Conservation (phyloP, 1,140 invertebrate species). For the Ganaspis sp. region DNA sequence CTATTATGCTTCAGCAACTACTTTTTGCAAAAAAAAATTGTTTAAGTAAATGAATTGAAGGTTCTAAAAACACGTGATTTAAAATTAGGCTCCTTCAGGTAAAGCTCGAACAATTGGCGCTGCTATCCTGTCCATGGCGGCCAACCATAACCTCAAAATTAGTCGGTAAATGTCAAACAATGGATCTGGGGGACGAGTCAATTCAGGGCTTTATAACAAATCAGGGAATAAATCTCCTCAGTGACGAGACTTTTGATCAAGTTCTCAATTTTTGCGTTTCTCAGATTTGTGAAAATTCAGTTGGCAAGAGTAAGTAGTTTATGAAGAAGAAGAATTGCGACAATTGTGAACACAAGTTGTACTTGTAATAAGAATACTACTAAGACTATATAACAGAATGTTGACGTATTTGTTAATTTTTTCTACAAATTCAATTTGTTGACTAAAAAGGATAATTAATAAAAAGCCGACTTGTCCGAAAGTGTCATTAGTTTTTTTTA, state of each 20-base stretch:
- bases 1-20: too few species aligned
- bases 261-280: slow-evolving; percentile 65
- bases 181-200: slow-evolving; percentile 61
- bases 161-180: slow-evolving; percentile 27
- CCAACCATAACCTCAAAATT: background rate
- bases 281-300: slow-evolving; percentile 57
- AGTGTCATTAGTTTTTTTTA: too few species aligned
- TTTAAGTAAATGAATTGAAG: background rate
- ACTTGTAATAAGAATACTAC: too few species aligned
- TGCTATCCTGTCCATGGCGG: too few species aligned
- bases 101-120: too few species aligned
- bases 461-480: too few species aligned
- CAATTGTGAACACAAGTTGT: too few species aligned
- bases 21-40: too few species aligned
- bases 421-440: too few species aligned
- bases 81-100: background rate
- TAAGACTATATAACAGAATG: too few species aligned
- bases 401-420: too few species aligned
- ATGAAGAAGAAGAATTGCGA: background rate
- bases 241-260: slow-evolving; percentile 65
- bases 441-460: too few species aligned
- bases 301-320: slow-evolving; percentile 57
- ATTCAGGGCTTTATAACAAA: slow-evolving; percentile 58
- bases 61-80: background rate
- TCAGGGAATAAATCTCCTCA: slow-evolving; percentile 61